Evolutionary conservation across 2,797 vertebrate species (phyloP), one percentile per base, ranked within the genome.

Genomic region (Eulemur rubriventer): DNA sequence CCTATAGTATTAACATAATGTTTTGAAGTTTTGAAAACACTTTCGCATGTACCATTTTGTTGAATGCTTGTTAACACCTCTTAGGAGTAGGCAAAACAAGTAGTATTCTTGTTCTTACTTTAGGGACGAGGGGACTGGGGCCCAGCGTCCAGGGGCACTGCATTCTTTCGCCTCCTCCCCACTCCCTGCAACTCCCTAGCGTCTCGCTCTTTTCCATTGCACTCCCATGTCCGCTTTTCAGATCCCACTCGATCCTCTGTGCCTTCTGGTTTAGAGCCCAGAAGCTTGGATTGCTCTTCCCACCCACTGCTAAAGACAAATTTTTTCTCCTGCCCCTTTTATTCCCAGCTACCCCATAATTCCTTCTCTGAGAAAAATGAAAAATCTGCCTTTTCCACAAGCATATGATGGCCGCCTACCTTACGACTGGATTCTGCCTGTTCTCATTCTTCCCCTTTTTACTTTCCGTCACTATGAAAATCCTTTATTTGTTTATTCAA

Each of bases 11-110:
- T 75, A 81, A 63, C 73, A 70, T 4, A 52, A 89, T 20, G 65
- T 48, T 81, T 89, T 57, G 20, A 43, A 91, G 52, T 41, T 57
- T 96, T 96, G 50, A 72, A 90, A 95, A 81, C 70, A 84, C 50
- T 95, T 92, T 89, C 57, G 70, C 0, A 3, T 4, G 28, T 57
- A 89, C 0, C 0, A 86, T 96, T 28, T 75, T 61, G 2, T 26
- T 80, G 91, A 93, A 70, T 87, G 0, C 26, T 91, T n/a, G 89
- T 43, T 43, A 82, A 65, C 26, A 2, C 1, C 50, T 46, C 59
- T 69, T 78, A 89, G 80, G 90, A 96, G 48, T 16, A 57, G 61
- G 69, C 18, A 69, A 48, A 93, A 1, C 35, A 67, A 46, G 6
- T 46, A 30, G 14, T 14, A 18, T 22, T 4, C 33, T 57, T 82